Conservation (phyloP, 1,140 invertebrate genomes). For the Magallana gigas region DNA sequence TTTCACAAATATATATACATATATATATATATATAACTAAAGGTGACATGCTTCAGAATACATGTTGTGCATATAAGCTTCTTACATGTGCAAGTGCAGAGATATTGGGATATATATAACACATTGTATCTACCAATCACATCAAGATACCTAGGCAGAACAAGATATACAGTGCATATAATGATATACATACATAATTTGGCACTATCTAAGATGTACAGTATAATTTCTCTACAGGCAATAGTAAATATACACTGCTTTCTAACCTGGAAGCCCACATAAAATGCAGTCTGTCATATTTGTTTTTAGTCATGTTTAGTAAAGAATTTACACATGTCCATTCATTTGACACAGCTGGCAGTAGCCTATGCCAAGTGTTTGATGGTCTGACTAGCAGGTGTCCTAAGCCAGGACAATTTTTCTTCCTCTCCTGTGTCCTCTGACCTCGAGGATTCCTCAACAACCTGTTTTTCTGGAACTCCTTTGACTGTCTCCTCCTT, state of each 20-base stretch:
- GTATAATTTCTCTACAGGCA: neutral
- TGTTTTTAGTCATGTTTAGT: conserved; percentile 1
- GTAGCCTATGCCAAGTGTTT: conserved; percentile 9
- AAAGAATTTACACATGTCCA: neutral
- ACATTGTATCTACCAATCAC: too few species aligned
- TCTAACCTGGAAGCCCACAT: neutral
- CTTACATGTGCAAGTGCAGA: neutral
- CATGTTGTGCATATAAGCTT: neutral
- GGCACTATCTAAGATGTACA: conserved; percentile 14
- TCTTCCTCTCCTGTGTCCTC: conserved; percentile 32
- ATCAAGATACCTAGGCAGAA: neutral
- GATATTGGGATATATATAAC: neutral
- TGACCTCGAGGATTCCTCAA: neutral
- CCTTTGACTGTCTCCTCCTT: neutral
- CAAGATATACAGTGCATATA: neutral
- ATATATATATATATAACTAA: neutral
- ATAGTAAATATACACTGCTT: neutral
- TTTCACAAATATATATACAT: too few species aligned
- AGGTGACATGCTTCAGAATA: neutral
- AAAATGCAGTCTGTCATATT: neutral
- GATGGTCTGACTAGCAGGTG: conserved; percentile 13
- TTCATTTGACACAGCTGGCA: neutral
- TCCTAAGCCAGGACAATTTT: conserved; percentile 9
- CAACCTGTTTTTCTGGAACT: neutral
- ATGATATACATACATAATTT: neutral